Percentiles rank a stretch among this genome's conserved stretches.
phyloP scores from a whole-genome alignment of 2,113 vertebrate species.

The Poeciliopsis occidentalis region DNA sequence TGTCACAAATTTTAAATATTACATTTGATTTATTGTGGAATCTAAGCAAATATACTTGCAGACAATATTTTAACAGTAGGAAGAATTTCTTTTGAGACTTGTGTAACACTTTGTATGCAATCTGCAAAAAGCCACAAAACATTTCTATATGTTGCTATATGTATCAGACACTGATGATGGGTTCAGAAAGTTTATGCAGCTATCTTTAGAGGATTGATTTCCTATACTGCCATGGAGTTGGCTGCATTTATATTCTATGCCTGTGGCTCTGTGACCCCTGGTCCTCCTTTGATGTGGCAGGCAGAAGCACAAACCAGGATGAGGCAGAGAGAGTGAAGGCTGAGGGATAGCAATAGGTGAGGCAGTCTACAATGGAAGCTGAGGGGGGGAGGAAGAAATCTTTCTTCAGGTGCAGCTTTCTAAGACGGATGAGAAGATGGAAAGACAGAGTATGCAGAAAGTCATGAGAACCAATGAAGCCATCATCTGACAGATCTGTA shows the following conservation, averaged over 20 bases:
- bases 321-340: conserved; percentile 74
- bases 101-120: conserved; percentile 27
- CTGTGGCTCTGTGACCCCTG: conserved; percentile 94
- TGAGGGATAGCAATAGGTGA: conserved; percentile 88
- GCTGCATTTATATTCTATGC: conserved; percentile 91
- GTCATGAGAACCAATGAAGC: conserved; percentile 85
- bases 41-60: neutral
- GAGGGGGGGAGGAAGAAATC: conserved; percentile 50
- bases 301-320: conserved; percentile 83
- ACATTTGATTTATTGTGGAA: neutral
- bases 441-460: conserved; percentile 69
- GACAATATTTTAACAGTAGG: neutral
- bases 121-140: conserved; percentile 45
- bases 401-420: conserved; percentile 61
- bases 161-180: conserved; percentile 74
- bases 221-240: conserved; percentile 85
- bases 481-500: conserved; percentile 94
- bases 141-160: conserved; percentile 70
- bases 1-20: neutral
- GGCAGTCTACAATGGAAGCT: conserved; percentile 73
- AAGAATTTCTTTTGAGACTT: conserved; percentile 26
- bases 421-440: conserved; percentile 61
- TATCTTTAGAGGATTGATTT: conserved; percentile 86
- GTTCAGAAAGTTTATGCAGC: conserved; percentile 80
- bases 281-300: conserved; percentile 98